Evolutionary conservation across 2,888 invertebrate species (phyloP), one percentile per base, ranked within the genome.

Genomic region (Sesamia inferens): DNA sequence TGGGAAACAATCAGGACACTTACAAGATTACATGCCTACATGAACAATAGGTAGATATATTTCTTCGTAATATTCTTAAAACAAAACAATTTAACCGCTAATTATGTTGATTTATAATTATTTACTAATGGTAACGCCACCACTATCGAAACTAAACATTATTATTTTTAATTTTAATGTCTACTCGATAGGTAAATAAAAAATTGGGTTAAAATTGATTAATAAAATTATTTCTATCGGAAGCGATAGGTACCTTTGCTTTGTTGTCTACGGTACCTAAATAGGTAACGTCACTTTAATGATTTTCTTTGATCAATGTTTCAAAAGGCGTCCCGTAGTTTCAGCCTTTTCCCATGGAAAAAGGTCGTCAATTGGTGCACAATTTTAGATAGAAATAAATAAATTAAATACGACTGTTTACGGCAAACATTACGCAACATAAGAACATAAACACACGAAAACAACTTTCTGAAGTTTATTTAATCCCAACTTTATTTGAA

Each of bases 201-300:
- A 87, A 87, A 86, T 55, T 83, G 54, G 86, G 86, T 86, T 87
- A 74, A 24, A 69, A 76, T 75, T 69, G 76, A 76, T 76, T 80
- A 70, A 47, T 61, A 31, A 13, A 55, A n/a, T 14, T 79, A 13
- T 19, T 79, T 0, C 42, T 51, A 13, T 58, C 14, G 13, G 62
- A 31, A 47, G 31, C n/a, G 7, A 61, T 13, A 22, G 5, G 14
- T 10, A 31, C 58, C 22, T 75, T 61, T 70, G 63, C 22, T 75
- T 61, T 70, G 63, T 55, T 48, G 2, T 24, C 0, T 8, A n/a
- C 57, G 24, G 19, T 31, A 31, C 31, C 31, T 31, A 31, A 31
- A n/a, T 42, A 16, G 5, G 39, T 22, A n/a, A n/a, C 11, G 48
- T 47, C 13, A 39, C 13, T 68, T 39, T 39, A 48, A 11, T 16